Base-by-base conservation (phyloP, 2,888 invertebrate genomes). In the Podabrus alpinus region DNA sequence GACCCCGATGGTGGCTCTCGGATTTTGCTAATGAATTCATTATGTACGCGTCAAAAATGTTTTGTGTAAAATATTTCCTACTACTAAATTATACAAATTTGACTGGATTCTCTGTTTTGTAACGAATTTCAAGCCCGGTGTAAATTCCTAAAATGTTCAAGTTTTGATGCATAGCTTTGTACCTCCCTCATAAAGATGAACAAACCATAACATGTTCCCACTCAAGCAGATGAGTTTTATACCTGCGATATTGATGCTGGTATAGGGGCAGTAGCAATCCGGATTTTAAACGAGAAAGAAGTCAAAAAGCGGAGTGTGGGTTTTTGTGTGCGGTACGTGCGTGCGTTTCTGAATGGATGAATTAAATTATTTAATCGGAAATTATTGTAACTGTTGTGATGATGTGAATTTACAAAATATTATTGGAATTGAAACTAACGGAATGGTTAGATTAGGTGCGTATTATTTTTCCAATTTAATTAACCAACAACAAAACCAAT, bases 11-110 rank as follows among this genome's bases (percentile, higher is more conserved):
- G 13, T 67, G 16, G 15, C 17, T 21, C 62, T 68, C 21, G 66
- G 59, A 66, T 66, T 71, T 64, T 19, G 24, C 69, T 64, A 66
- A 66, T 64, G 66, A 71, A 71, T 71, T 66, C 71, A 21, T 71
- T 66, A 59, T 71, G 15, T 17, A 71, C 66, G 64, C 45, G 71
- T 71, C 71, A 66, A 19, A 71, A 71, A 66, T 71, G 45, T 71
- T 45, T 66, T 62, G 21, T 29, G 4, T 62, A 11, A 70, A 21
- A 25, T 70, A 29, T 13, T 25, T 62, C 17, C 62, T 17, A 7
- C 19, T 62, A 62, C 16, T 15, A 60, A 60, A 60, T 60, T 60
- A 16, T 60, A 60, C 60, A 60, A 60, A 16, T 60, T 60, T 60
- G 60, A 29, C 29, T 29, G 29, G 29, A 29, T 29, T 29, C 29